Base-by-base conservation (phyloP, 2,888 invertebrate species). In the Ptychoptera albimana region DNA sequence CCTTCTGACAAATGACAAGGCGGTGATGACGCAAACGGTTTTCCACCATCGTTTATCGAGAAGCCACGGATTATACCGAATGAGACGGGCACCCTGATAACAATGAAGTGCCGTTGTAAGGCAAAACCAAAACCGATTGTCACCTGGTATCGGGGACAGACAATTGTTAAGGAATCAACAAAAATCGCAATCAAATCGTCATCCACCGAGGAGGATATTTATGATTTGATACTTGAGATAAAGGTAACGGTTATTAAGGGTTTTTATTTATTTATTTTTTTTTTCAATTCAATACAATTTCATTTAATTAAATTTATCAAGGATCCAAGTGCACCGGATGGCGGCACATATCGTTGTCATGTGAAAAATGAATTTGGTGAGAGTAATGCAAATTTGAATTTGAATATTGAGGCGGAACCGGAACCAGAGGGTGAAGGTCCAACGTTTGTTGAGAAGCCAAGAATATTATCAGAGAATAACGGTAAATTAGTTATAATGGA, bases 41-140 rank as follows among this genome's bases (percentile, higher is more conserved):
- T 87, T 70, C 88, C 93, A 55, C 97, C 97, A 52, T 88, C 92
- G 49, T 97, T 98, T 70, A 80, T 93, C 61, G 94, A 94, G 71
- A 97, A 97, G 74, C 98, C 98, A 52, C 82, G 88, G 69, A 98
- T 98, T 69, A 92, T 96, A 73, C 97, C 97, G 63, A 93, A 94
- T 70, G 92, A 92, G 67, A 88, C 84, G 60, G 96, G 94, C 56
- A 93, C 94, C 54, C 77, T 94, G 57, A 93, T 97, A 58, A 85
- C 91, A 50, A 92, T 97, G 88, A 88, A 92, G 69, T 96, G 96
- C 71, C 83, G 85, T 61, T 89, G 89, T 67, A 86, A 85, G 67
- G 93, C 94, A 39, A 88, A 88, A 69, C 93, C 96, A 51, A 89
- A 85, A 66, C 94, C 97, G 39, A 80, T 79, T 55, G 88, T 96